Percentiles rank a stretch among this genome's conserved stretches.
Conservation (phyloP, 2,113 vertebrate species). For the Octodon degus region DNA sequence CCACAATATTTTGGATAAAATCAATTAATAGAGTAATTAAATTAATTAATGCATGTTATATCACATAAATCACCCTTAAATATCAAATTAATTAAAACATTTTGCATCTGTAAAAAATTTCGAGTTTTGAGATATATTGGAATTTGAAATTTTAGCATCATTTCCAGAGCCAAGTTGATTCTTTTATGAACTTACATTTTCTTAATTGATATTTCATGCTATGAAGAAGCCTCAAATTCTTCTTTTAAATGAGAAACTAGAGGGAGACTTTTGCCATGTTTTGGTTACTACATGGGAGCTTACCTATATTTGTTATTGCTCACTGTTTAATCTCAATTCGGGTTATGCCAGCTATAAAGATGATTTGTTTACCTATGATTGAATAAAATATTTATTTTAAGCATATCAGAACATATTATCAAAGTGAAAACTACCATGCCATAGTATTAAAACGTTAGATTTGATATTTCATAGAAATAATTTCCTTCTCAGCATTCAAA, state of each 20-base stretch:
- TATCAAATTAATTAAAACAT: conserved; percentile 30
- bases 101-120: not conserved
- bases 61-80: not conserved
- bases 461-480: conserved; percentile 74
- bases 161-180: conserved; percentile 40
- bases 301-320: not conserved
- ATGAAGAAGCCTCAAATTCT: conserved; percentile 67
- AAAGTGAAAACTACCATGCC: conserved; percentile 52
- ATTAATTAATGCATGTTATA: not conserved
- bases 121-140: not conserved
- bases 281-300: conserved; percentile 29
- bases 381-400: conserved; percentile 70
- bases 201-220: conserved; percentile 64
- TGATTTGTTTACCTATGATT: conserved; percentile 52
- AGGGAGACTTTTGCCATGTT: conserved; percentile 54
- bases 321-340: conserved; percentile 1
- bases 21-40: conserved; percentile 53
- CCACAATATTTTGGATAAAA: not conserved
- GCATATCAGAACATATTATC: conserved; percentile 48
- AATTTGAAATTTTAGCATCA: conserved; percentile 41
- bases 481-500: conserved; percentile 53
- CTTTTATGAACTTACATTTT: conserved; percentile 48
- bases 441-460: conserved; percentile 66
- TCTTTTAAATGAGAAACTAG: conserved; percentile 74
- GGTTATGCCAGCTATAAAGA: conserved; percentile 16